Conservation (phyloP, 2,888 invertebrate species). For the Nephrotoma flavescens region DNA sequence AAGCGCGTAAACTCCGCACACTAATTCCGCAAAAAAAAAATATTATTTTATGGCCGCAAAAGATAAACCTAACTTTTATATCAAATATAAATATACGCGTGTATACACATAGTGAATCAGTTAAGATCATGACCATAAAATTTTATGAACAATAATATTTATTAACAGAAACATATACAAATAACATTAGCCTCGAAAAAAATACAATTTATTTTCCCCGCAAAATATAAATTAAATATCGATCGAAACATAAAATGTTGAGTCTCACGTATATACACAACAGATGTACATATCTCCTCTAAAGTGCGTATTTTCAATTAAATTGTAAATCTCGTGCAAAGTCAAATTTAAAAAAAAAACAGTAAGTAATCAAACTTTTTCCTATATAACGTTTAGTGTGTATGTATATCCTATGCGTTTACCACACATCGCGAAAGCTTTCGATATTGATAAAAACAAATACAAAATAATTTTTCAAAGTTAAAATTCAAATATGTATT, state of each 20-base stretch:
- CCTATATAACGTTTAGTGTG: neutral
- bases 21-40: too few relatives aligned
- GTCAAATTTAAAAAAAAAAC: neutral
- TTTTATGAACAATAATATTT: neutral
- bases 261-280: neutral
- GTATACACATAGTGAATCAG: neutral
- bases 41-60: neutral
- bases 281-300: neutral
- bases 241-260: neutral
- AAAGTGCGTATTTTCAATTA: neutral
- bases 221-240: neutral
- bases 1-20: too few relatives aligned
- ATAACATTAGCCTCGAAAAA: neutral
- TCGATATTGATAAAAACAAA: neutral
- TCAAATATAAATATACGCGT: neutral
- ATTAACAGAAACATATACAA: neutral
- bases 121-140: neutral
- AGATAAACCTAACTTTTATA: neutral
- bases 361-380: neutral
- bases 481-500: neutral
- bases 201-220: neutral
- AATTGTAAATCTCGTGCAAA: neutral
- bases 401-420: neutral
- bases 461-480: neutral
- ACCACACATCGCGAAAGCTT: neutral